Base-by-base conservation (phyloP, 1,140 invertebrate genomes). In the Triops longicaudatus region DNA sequence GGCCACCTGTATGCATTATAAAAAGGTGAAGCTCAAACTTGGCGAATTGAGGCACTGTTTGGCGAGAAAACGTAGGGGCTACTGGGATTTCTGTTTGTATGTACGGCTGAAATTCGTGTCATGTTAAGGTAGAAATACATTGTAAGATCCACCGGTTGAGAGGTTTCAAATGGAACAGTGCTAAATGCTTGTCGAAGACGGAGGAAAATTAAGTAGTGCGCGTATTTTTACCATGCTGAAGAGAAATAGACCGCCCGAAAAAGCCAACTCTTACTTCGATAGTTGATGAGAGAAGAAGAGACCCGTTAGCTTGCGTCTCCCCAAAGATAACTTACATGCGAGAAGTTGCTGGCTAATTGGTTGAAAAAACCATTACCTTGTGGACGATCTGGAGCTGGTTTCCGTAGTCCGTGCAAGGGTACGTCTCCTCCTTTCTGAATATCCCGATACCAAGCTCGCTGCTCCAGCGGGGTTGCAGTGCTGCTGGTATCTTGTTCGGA, bases 341-440 rank as follows among this genome's bases (percentile, higher is more conserved):
- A 77, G 63, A 28, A 73, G 27, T 37, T 43, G 73, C 17, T n/a
- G 26, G 41, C 37, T 42, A 31, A 76, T 72, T 44, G 71, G 71
- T 79, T 78, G n/a, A 78, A 78, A 44, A 73, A 22, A 10, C 17
- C 43, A 87, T 86, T 86, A 94, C 92, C 92, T 90, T 91, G 92
- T 11, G 91, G 91, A 83, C 89, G 88, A 83, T 94, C 92, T 5
- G 95, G 96, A 17, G 92, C 93, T 50, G 90, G 89, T 84, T 96
- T 96, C 27, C 94, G 87, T 80, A 96, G 88, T 72, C 94, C 94
- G 80, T 94, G 90, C 26, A 96, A 86, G 37, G 94, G 94, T 0
- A 95, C 92, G 85, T 98, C 95, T 1, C 95, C 95, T 6, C 96
- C 96, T 78, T 91, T 91, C 83, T 95, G 93, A 75, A 96, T 89